Evolutionary conservation across 2,888 invertebrate species (phyloP), one percentile per base, ranked within the genome.

Genomic region (Zygaena filipendulae): DNA sequence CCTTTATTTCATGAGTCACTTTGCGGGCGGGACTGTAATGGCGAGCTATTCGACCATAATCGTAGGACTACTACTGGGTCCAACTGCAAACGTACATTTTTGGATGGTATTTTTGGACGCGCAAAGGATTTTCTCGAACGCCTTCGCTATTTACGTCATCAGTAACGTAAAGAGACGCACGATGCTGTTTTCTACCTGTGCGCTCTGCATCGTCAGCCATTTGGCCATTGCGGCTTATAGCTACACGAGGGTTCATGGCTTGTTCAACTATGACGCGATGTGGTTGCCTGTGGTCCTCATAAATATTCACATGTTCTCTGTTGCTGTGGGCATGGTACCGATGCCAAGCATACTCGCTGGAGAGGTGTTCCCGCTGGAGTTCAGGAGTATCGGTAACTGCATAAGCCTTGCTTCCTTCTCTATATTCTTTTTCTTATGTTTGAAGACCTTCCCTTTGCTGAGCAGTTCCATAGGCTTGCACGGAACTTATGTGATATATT

Each of bases 331-430:
- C 0, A 67, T 84, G 47, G 61, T 84, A 5, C 86, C 87, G 0
- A 43, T 90, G 32, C 88, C 88, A 1, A 87, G 85, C 68, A 83
- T 87, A 3, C 82, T 90, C 60, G 82, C 85, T 18, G 87, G 87
- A 0, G 90, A 90, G 49, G 70, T 89, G 1, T 87, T 87, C 38
- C 81, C 87, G 2, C 61, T 83, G 12, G 72, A 79, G 25, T 81
- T 81, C 26, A 70, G 85, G 28, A 85, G 85, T 12, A 56, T 84
- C 1, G 87, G 86, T 2, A 82, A 86, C 2, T 85, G 84, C 1
- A 61, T 87, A 6, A 82, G 84, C 8, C 63, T 84, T 11, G 75
- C 82, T 19, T 74, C 83, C 2, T 77, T 81, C 11, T 84, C 84
- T 22, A 44, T 74, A 2, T 74, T 84, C 23, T 82, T 84, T 38